Conservation (phyloP, 2,113 vertebrate species). For the Phocoena sinus region DNA sequence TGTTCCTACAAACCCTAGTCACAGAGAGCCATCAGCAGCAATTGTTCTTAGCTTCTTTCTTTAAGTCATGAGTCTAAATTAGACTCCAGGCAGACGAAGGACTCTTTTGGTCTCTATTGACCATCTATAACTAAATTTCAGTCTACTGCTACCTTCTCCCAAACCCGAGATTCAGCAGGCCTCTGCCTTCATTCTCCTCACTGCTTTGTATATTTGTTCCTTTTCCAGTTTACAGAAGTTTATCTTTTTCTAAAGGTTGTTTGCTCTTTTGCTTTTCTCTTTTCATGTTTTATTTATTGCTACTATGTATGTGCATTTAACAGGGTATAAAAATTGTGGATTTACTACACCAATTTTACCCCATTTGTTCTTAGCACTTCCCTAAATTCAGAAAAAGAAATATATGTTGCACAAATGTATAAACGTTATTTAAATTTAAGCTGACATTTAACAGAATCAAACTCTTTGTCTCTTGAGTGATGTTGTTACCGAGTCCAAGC, state of each 20-base stretch:
- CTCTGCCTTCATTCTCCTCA: background rate
- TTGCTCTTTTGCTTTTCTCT: background rate
- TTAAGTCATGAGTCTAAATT: background rate
- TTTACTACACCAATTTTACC: background rate
- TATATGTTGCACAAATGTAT: background rate
- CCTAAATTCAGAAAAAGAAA: background rate
- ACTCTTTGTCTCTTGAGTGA: background rate
- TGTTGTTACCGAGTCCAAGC: no score
- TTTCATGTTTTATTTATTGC: background rate
- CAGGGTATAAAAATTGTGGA: background rate
- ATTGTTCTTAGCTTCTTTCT: background rate
- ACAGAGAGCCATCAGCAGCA: background rate
- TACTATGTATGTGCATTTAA: background rate
- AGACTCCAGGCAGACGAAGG: background rate
- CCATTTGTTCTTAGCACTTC: background rate
- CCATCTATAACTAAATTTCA: background rate
- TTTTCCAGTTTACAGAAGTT: background rate
- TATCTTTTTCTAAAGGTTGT: background rate
- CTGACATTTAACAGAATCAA: background rate
- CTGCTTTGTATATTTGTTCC: background rate
- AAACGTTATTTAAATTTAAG: background rate
- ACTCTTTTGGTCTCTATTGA: background rate
- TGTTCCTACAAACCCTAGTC: background rate
- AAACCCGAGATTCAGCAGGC: background rate
- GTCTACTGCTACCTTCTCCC: background rate